Base-by-base conservation (phyloP, 2,797 vertebrate species). In the Sebastes iracundus region DNA sequence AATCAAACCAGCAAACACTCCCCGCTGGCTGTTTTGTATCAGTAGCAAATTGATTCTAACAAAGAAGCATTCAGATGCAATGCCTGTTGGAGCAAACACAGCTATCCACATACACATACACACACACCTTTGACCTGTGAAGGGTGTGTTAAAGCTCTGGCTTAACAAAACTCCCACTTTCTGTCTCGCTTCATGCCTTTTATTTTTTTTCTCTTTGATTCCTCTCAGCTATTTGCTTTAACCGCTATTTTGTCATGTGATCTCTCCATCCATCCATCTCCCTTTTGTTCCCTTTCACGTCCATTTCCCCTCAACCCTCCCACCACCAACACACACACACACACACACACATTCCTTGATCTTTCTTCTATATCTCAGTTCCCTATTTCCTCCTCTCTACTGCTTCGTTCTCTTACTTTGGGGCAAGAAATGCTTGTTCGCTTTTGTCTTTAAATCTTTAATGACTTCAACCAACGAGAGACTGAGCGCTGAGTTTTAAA, bases 381-480 rank as follows among this genome's bases (percentile, higher is more conserved):
- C 32, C 38, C 28, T 3, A 2, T 28, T 52, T 35, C 35, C 7
- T 55, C 38, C 18, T 20, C 55, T 59, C 30, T 3, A 1, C 20
- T 77, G n/a, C 53, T 42, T 72, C 14, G 27, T 69, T 68, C 28
- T 72, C n/a, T 81, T 74, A 28, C 55, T 76, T 67, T 60, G 25
- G 67, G 72, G 53, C 55, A 20, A 46, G 27, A 74, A 42, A 10
- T 25, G 16, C 60, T 69, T 61, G n/a, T 79, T 79, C 6, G 0
- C 22, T 22, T 79, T 80, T 79, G 55, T 49, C 60, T 72, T 70
- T 91, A 73, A 87, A 92, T 93, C 72, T 92, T 93, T 87, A 84
- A 90, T 82, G 74, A 75, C 27, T 72, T 42, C 78, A 80, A 80
- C 28, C 28, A 63, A 85, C 63, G 6, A 4, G 46, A 78, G 53